Evolutionary conservation across 2,888 invertebrate species (phyloP).

Genomic region (Schrankia costaestrigalis): DNA sequence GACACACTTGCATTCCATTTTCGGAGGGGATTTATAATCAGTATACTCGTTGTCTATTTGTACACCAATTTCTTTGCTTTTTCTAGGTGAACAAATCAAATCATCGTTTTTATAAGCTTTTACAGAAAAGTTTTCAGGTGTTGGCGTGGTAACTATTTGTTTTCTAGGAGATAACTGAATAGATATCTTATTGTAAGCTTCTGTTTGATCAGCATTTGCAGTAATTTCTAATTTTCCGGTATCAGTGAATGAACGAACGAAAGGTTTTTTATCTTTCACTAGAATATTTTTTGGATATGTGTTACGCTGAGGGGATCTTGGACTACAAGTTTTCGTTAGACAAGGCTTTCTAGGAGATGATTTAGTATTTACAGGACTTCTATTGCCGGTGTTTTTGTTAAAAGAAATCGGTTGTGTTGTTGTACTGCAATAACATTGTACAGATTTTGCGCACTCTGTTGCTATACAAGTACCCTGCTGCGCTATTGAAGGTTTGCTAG

Average conservation of each 20-base stretch:
- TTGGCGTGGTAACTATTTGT: no score
- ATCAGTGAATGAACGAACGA: slow-evolving; percentile 53
- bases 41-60: slow-evolving; percentile 26
- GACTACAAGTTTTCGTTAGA: slow-evolving; percentile 1
- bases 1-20: slow-evolving; percentile 8
- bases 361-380: neutral
- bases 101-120: no score
- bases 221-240: slow-evolving; percentile 34
- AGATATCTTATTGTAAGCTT: slow-evolving; percentile 1
- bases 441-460: slow-evolving; percentile 54
- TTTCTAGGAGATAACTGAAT: neutral
- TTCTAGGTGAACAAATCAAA: no score
- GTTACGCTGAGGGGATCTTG: slow-evolving; percentile 23
- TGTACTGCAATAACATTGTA: slow-evolving; percentile 39
- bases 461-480: slow-evolving; percentile 49
- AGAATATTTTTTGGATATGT: slow-evolving; percentile 48
- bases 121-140: no score
- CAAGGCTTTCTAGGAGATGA: slow-evolving; percentile 5
- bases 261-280: slow-evolving; percentile 38
- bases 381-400: slow-evolving; percentile 8
- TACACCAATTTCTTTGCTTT: slow-evolving; percentile 18
- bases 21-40: neutral
- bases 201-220: slow-evolving; percentile 24
- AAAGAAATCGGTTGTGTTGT: slow-evolving; percentile 6
- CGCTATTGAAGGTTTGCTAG: slow-evolving; percentile 30